Evolutionary conservation across 2,797 vertebrate genomes (phyloP).

Genomic region (Hemitrygon akajei): DNA sequence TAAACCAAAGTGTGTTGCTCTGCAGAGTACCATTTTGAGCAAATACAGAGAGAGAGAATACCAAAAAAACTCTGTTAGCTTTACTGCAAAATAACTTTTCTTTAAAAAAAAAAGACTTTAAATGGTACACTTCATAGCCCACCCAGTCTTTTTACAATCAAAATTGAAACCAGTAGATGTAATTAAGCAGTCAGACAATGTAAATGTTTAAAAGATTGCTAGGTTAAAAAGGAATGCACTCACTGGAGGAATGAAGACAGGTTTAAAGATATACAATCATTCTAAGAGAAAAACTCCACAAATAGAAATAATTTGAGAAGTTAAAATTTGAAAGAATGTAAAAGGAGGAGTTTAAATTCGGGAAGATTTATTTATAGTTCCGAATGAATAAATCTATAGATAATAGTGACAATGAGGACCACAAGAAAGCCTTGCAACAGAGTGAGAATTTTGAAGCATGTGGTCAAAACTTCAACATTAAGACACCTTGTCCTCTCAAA

Average conservation of each 20-base stretch:
- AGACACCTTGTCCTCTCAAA: not conserved
- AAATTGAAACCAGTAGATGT: no score
- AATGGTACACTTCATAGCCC: not conserved
- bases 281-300: not conserved
- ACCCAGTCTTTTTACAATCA: no score
- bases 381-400: not conserved
- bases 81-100: not conserved
- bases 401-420: not conserved
- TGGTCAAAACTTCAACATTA: not conserved
- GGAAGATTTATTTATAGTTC: not conserved
- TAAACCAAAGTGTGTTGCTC: no score
- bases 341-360: not conserved
- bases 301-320: not conserved
- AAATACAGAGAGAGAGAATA: not conserved
- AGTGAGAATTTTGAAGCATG: not conserved
- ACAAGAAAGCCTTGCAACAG: not conserved
- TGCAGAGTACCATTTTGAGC: not conserved
- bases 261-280: not conserved
- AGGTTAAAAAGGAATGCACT: not conserved
- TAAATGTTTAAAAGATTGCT: not conserved
- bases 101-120: not conserved
- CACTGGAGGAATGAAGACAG: not conserved
- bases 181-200: not conserved
- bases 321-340: not conserved
- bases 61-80: not conserved